These are phyloP conservation scores for Flexamia atlantica DNA, from an alignment of 2,888 invertebrate genomes.

Conservation along the genomic window DNA sequence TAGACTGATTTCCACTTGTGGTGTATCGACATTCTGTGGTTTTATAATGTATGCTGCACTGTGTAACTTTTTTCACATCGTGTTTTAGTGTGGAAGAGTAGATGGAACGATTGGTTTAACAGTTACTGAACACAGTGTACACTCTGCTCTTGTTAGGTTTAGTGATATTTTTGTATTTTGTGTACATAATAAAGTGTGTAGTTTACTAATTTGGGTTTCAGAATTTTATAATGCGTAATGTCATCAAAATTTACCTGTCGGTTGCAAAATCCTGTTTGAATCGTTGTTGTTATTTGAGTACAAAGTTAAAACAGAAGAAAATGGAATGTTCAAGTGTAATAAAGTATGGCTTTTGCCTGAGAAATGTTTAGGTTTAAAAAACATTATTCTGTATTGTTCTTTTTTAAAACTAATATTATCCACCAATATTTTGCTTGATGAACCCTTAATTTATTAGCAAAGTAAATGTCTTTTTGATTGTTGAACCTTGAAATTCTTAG, in stretches of 20 bases:
- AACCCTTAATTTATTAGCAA: neutral
- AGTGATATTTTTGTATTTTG: constrained; percentile 24
- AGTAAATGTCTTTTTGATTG: no score
- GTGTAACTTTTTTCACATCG: neutral
- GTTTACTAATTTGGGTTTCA: neutral
- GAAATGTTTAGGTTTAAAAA: neutral
- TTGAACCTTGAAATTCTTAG: no score
- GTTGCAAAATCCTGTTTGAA: neutral
- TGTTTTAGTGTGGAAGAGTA: constrained; percentile 5
- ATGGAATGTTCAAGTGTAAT: neutral
- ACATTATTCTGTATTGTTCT: neutral
- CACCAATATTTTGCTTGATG: neutral
- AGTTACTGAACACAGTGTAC: neutral
- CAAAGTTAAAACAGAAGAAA: neutral
- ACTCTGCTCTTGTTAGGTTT: constrained; percentile 14
- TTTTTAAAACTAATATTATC: neutral
- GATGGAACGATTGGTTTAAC: neutral
- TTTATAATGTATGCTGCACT: neutral
- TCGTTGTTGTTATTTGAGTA: neutral
- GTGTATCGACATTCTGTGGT: neutral
- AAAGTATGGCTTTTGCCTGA: no score
- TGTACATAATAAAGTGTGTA: constrained; percentile 15
- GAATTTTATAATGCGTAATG: neutral
- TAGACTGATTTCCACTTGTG: neutral
- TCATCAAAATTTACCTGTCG: neutral